These are phyloP conservation scores for Altica lythri DNA, from an alignment of 2,888 invertebrate species.

Conservation along the genomic window DNA sequence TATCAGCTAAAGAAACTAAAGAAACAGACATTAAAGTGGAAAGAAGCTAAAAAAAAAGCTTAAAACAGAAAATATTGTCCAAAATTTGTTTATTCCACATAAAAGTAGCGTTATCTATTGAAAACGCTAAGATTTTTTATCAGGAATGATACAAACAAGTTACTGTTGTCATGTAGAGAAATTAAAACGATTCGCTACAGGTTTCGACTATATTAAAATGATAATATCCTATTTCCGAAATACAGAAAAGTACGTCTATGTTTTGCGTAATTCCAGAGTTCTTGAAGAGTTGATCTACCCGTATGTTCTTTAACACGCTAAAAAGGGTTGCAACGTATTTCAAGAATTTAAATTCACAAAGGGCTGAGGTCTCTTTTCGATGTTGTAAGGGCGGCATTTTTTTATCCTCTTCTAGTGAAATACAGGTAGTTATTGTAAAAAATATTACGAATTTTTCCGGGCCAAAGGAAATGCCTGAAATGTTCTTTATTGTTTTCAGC, in stretches of 20 bases:
- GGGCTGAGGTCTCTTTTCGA: conserved; percentile 35
- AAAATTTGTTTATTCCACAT: too few species aligned
- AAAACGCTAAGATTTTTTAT: too few species aligned
- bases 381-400: conserved; percentile 27
- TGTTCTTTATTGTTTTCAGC: conserved; percentile 18
- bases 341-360: conserved; percentile 39
- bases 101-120: too few species aligned
- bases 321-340: conserved; percentile 34
- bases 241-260: neutral
- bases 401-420: conserved; percentile 13
- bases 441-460: conserved; percentile 29
- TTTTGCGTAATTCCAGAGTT: conserved; percentile 11
- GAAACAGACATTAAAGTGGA: too few species aligned
- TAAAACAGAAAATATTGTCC: too few species aligned
- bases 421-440: conserved; percentile 34
- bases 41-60: too few species aligned
- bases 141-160: too few species aligned
- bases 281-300: conserved; percentile 31
- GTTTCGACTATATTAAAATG: too few species aligned
- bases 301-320: conserved; percentile 35
- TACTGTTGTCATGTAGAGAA: too few species aligned
- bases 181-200: too few species aligned
- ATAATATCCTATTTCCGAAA: too few species aligned
- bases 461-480: conserved; percentile 12
- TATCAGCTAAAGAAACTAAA: too few species aligned